Percentiles rank a stretch among this genome's conserved stretches.
Evolutionary conservation across 2,113 vertebrate genomes (phyloP).

Genomic region (Cheilinus undulatus): DNA sequence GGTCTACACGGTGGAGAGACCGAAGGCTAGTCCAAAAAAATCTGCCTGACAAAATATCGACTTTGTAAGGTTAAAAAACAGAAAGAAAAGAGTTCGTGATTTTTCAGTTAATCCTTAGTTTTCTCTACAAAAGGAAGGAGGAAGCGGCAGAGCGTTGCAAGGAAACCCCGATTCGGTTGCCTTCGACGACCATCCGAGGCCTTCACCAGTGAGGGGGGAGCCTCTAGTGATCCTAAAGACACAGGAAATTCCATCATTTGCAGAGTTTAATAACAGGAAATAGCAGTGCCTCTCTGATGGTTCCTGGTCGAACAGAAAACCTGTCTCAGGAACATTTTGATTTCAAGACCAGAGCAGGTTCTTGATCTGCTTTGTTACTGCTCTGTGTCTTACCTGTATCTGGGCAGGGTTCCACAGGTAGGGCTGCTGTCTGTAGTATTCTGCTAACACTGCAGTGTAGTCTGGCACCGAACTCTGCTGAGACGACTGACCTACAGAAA

Average conservation of each 20-base stretch:
- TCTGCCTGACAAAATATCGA: slow-evolving; percentile 70
- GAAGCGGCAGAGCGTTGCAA: slow-evolving; percentile 89
- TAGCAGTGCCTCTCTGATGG: not conserved
- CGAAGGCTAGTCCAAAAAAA: slow-evolving; percentile 73
- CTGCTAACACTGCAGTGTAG: slow-evolving; percentile 94
- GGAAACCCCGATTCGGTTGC: slow-evolving; percentile 87
- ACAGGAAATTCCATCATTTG: slow-evolving; percentile 48
- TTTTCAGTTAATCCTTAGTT: slow-evolving; percentile 79
- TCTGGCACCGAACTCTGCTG: slow-evolving; percentile 93
- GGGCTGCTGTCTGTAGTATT: slow-evolving; percentile 96
- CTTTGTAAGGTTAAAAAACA: slow-evolving; percentile 84
- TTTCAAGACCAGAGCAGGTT: too few species aligned
- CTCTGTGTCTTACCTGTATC: slow-evolving; percentile 70
- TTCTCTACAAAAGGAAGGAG: slow-evolving; percentile 86
- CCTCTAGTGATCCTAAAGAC: slow-evolving; percentile 91
- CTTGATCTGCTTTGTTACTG: not conserved
- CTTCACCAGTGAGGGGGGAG: slow-evolving; percentile 47
- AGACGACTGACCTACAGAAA: slow-evolving; percentile 85
- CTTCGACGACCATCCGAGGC: slow-evolving; percentile 78
- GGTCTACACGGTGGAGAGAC: slow-evolving; percentile 66
- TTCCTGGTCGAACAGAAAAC: too few species aligned
- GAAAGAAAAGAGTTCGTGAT: slow-evolving; percentile 82
- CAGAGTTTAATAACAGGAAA: not conserved
- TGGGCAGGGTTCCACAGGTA: slow-evolving; percentile 93
- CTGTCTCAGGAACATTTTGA: not conserved